Evolutionary conservation across 2,113 vertebrate genomes (phyloP).

Genomic region (Lycocorax pyrrhopterus): DNA sequence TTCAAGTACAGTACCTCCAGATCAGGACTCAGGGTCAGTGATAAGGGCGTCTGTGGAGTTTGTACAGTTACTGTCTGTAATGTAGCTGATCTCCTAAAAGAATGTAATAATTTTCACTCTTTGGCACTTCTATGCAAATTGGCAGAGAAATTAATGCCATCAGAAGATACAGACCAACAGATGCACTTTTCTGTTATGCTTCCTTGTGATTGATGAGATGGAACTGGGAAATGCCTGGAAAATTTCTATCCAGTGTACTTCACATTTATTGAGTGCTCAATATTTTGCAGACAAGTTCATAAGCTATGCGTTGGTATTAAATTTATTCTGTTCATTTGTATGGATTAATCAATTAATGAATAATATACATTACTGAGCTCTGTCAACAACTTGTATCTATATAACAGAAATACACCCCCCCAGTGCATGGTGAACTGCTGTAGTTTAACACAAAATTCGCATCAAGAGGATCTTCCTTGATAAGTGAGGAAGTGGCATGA

Average conservation of each 20-base stretch:
- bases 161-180: background rate
- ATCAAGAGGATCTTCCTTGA: slow-evolving; percentile 33
- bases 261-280: background rate
- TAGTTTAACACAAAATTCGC: background rate
- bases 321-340: background rate
- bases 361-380: background rate
- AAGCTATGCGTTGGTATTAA: background rate
- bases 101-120: background rate
- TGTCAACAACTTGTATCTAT: background rate
- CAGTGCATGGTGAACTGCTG: background rate
- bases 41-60: background rate
- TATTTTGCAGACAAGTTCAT: background rate
- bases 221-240: background rate
- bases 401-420: background rate
- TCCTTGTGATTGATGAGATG: background rate
- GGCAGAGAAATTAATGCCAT: background rate
- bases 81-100: background rate
- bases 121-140: background rate
- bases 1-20: background rate
- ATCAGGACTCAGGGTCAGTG: background rate
- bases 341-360: background rate
- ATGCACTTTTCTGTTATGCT: background rate
- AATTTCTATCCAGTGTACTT: background rate
- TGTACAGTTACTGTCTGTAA: background rate
- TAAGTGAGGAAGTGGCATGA: slow-evolving; percentile 73